phyloP scores from a whole-genome alignment of 1,140 invertebrate species.

The Drosophila lini region DNA sequence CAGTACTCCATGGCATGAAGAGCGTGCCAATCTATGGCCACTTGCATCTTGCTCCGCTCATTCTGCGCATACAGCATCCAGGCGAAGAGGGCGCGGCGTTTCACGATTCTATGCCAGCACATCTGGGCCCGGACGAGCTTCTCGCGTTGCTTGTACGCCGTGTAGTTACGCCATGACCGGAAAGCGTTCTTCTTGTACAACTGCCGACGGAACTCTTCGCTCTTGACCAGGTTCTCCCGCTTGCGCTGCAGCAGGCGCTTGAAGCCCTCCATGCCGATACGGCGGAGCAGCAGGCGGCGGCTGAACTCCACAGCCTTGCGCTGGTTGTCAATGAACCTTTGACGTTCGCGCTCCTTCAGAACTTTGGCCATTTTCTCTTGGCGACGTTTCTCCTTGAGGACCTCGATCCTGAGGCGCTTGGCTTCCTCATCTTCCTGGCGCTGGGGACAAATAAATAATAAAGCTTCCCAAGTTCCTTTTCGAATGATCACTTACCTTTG shows the following conservation, averaged over 20 bases:
- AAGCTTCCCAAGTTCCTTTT: background rate
- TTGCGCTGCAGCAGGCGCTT: slow-evolving; percentile 85
- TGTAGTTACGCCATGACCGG: slow-evolving; percentile 85
- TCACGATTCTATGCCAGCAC: slow-evolving; percentile 84
- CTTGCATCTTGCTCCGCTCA: slow-evolving; percentile 85
- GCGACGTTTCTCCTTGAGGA: slow-evolving; percentile 86
- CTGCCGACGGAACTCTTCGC: slow-evolving; percentile 84
- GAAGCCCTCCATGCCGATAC: slow-evolving; percentile 85
- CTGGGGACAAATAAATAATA: slow-evolving; percentile 16
- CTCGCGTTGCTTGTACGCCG: slow-evolving; percentile 84
- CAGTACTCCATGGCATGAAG: slow-evolving; percentile 85
- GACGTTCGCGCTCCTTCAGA: slow-evolving; percentile 85
- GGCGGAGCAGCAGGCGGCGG: slow-evolving; percentile 85
- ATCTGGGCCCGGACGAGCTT: slow-evolving; percentile 84
- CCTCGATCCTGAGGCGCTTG: slow-evolving; percentile 86
- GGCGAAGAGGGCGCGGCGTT: slow-evolving; percentile 74
- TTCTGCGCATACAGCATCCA: slow-evolving; percentile 84
- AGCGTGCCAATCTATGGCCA: slow-evolving; percentile 87
- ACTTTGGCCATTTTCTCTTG: slow-evolving; percentile 87
- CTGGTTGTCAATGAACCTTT: slow-evolving; percentile 85
- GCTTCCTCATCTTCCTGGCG: slow-evolving; percentile 87
- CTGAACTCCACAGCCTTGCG: slow-evolving; percentile 87
- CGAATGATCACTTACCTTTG: slow-evolving; percentile 68
- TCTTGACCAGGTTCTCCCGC: slow-evolving; percentile 85
- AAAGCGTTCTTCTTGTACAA: slow-evolving; percentile 85